phyloP scores from a whole-genome alignment of 2,888 invertebrate genomes.

The Cosmia pyralina region DNA sequence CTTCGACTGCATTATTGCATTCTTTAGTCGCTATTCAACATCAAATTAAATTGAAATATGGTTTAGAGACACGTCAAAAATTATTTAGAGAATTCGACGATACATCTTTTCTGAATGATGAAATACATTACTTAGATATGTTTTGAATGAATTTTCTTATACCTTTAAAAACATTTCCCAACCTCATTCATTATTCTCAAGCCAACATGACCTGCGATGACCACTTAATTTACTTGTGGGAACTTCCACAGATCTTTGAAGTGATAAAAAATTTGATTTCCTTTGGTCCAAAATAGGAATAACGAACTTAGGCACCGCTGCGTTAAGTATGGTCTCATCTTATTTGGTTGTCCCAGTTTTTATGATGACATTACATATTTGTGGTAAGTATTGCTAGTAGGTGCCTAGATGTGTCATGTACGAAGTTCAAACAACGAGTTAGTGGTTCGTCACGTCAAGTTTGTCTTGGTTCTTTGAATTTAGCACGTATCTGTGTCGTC shows the following conservation, averaged over 20 bases:
- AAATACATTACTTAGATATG: slow-evolving; percentile 2
- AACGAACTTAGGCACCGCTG: slow-evolving; percentile 54
- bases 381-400: slow-evolving; percentile 60
- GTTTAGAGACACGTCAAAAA: slow-evolving; percentile 2
- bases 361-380: slow-evolving; percentile 73
- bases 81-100: neutral
- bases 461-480: slow-evolving; percentile 83
- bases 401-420: slow-evolving; percentile 59
- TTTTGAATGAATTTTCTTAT: slow-evolving; percentile 15
- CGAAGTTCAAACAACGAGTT: slow-evolving; percentile 81
- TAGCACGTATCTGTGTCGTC: slow-evolving; percentile 85
- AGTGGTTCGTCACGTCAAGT: slow-evolving; percentile 84
- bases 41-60: slow-evolving; percentile 31
- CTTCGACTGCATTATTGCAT: slow-evolving; percentile 14
- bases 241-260: slow-evolving; percentile 38
- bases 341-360: slow-evolving; percentile 70
- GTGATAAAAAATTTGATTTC: slow-evolving; percentile 52
- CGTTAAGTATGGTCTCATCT: slow-evolving; percentile 57
- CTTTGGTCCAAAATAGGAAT: slow-evolving; percentile 55
- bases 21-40: neutral
- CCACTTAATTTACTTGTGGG: slow-evolving; percentile 44
- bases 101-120: neutral
- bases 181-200: slow-evolving; percentile 37
- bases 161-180: slow-evolving; percentile 17
- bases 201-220: slow-evolving; percentile 15